Base-by-base conservation (phyloP, 1,140 invertebrate genomes). In the Lepidurus packardi region DNA sequence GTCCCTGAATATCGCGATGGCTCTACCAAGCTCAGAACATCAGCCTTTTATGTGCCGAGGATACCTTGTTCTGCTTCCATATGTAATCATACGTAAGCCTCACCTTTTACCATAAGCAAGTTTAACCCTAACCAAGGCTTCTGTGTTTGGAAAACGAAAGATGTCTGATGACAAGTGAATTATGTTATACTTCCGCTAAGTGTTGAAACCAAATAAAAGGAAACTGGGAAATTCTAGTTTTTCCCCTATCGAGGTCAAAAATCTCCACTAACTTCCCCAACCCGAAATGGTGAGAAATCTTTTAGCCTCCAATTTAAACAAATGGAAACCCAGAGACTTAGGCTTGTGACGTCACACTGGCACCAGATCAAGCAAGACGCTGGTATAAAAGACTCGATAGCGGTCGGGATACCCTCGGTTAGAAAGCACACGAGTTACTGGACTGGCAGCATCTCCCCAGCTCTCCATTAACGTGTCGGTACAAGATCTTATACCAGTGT, bases 361-460 rank as follows among this genome's bases (percentile, higher is more conserved):
- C 53, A 65, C 53, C 10, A 7, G 53, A 65, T 65, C 53, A 65
- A 21, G 16, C 53, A 65, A 16, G 53, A 65, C 53, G 53, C 53
- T 65, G 53, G 53, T 65, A 65, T 65, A 65, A 65, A 65, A 65
- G 53, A n/a, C 53, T 65, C 21, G n/a, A 65, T 65, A 65, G 53
- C 53, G 53, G 53, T 65, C 53, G 53, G 53, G 53, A 65, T 65
- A 65, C 53, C 53, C 16, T 65, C 21, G 53, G 53, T 21, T 65
- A 65, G 53, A 65, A 65, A n/a, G 53, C 53, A 13, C n/a, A 65
- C 53, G 53, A 65, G 53, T 65, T 65, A 21, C 53, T 65, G 16
- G 4, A 16, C 53, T 11, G 1, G 16, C 13, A 65, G 13, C 53
- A 65, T 65, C 53, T 13, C 16, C 16, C 5, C 6, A 13, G 8